Evolutionary conservation across 2,113 vertebrate genomes (phyloP), one percentile per base, ranked within the genome.

Genomic region (Myotis brandtii): DNA sequence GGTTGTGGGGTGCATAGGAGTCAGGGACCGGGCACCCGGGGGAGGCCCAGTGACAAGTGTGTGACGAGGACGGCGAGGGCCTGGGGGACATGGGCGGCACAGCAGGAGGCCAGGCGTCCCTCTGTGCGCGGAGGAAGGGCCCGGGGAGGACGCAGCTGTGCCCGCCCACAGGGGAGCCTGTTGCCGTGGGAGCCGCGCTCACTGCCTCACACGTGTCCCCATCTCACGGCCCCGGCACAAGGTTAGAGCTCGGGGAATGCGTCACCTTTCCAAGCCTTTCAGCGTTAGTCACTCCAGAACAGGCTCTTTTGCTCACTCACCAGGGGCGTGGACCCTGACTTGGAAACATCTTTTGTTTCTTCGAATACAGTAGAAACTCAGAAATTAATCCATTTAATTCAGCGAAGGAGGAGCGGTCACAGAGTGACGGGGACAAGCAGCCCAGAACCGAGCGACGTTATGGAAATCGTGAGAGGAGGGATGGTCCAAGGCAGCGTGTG

Each of bases 211-310:
- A 5, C 50, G 50, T 16, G 50, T 16, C 50, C 13, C 4, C 14
- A 17, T 50, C 50, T 50, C 50, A 13, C 4, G 14, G 50, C 50
- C 50, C 5, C 37, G 37, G 50, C 94, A 91, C 94, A 94, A 95
- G 43, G 43, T 43, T 43, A 43, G 43, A 43, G 43, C 93, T 91
- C 69, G 50, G 80, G 86, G 56, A 96, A 83, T 32, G n/a, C 84
- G 10, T 96, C 69, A 97, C 83, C 92, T 97, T 96, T 97, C 87
- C 93, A 94, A 87, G 72, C 89, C 79, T 82, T 95, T 93, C 34
- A 2, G 92, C 80, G 94, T 93, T 85, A 96, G 92, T 95, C 80
- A 87, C 72, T 87, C 56, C 59, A 89, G 56, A 93, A 48, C n/a
- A 66, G 59, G 88, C 69, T 86, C 92, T 93, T 96, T 95, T 96